phyloP scores from a whole-genome alignment of 2,113 vertebrate species.

The Oreochromis niloticus region DNA sequence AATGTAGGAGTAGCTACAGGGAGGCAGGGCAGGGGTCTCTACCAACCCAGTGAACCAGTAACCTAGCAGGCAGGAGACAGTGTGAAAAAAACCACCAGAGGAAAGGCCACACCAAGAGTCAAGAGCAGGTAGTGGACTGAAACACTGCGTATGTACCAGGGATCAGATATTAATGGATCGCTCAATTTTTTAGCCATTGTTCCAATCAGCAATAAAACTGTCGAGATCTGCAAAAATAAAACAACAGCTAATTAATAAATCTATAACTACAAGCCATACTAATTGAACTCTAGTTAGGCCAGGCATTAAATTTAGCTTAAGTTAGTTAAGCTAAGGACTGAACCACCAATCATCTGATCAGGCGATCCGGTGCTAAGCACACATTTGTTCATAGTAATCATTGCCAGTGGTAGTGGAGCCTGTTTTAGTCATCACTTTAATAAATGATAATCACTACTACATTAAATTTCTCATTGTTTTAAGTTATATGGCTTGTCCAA shows the following conservation, averaged over 20 bases:
- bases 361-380: accelerated
- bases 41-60: conserved; percentile 24
- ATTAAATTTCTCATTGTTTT: neutral
- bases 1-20: neutral
- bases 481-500: accelerated
- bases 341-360: neutral
- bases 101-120: conserved; percentile 15
- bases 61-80: conserved; percentile 22
- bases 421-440: neutral
- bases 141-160: neutral
- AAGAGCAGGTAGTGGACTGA: neutral
- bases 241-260: neutral
- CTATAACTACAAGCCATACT: neutral
- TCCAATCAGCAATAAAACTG: neutral
- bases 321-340: neutral
- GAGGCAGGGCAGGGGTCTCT: conserved; percentile 18
- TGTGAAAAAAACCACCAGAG: conserved; percentile 22
- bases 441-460: accelerated
- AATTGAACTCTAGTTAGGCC: neutral
- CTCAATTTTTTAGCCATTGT: neutral
- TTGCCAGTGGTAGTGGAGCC: accelerated
- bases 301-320: accelerated
- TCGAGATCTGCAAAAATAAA: neutral
- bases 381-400: neutral
- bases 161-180: neutral